These are phyloP conservation scores for Crocuta crocuta DNA, from an alignment of 2,113 vertebrate genomes.

Conservation along the genomic window DNA sequence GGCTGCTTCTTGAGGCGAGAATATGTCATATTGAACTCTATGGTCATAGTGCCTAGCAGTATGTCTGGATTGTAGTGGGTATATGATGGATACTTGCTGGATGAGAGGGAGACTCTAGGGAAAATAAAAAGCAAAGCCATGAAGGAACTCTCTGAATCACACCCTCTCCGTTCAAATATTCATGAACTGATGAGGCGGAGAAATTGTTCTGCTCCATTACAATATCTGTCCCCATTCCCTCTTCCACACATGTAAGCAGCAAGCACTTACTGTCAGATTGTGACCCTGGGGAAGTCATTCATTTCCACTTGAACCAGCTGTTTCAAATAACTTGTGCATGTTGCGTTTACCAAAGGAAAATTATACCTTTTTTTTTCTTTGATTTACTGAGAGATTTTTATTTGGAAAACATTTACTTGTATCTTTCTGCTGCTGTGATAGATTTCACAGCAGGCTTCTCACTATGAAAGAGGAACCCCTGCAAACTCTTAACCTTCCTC, in stretches of 20 bases:
- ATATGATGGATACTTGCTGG: neutral
- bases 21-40: neutral
- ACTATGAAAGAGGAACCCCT: slow-evolving; percentile 25
- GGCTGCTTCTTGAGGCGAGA: neutral
- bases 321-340: slow-evolving; percentile 76
- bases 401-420: slow-evolving; percentile 69
- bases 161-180: slow-evolving; percentile 79
- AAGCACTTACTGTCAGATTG: slow-evolving; percentile 75
- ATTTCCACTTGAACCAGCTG: slow-evolving; percentile 78
- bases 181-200: slow-evolving; percentile 70
- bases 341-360: slow-evolving; percentile 78
- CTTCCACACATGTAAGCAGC: slow-evolving; percentile 61
- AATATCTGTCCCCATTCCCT: slow-evolving; percentile 66
- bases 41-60: neutral
- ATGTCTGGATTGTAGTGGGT: neutral
- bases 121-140: slow-evolving; percentile 40
- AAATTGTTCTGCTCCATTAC: slow-evolving; percentile 77
- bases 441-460: slow-evolving; percentile 54
- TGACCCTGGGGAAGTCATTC: slow-evolving; percentile 78
- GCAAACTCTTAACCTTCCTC: slow-evolving; percentile 45
- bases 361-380: slow-evolving; percentile 44
- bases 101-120: neutral
- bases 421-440: slow-evolving; percentile 59
- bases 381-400: slow-evolving; percentile 67
- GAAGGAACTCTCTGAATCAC: slow-evolving; percentile 34